Evolutionary conservation across 2,797 vertebrate genomes (phyloP).

Genomic region (Rousettus madagascariensis): DNA sequence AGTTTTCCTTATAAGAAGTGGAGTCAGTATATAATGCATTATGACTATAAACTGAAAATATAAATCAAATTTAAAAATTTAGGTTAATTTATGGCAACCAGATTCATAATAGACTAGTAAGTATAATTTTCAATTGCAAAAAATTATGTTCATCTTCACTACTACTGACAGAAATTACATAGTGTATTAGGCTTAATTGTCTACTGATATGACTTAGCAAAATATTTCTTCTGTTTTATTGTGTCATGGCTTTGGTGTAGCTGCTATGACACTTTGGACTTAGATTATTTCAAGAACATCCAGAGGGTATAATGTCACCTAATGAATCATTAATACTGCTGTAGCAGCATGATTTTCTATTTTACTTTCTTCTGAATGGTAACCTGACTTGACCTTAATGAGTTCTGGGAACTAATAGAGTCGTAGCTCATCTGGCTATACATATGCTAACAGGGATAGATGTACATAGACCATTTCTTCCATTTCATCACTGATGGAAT

Average conservation of each 20-base stretch:
- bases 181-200: not conserved
- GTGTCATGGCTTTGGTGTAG: slow-evolving; percentile 32
- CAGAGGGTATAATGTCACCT: slow-evolving; percentile 58
- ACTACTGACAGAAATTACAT: not conserved
- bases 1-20: not conserved
- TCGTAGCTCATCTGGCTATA: slow-evolving; percentile 38
- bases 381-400: slow-evolving; percentile 68
- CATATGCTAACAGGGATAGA: not conserved
- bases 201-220: not conserved
- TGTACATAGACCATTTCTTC: not conserved
- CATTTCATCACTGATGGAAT: not conserved
- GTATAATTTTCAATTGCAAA: not conserved
- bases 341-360: slow-evolving; percentile 56
- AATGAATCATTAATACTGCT: slow-evolving; percentile 70
- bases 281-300: slow-evolving; percentile 61
- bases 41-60: not conserved
- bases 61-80: not conserved
- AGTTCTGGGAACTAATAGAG: slow-evolving; percentile 53
- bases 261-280: slow-evolving; percentile 42
- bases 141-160: not conserved
- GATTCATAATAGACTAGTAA: not conserved
- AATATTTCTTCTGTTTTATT: slow-evolving; percentile 22
- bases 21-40: not conserved
- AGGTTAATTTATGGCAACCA: not conserved
- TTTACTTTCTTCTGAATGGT: slow-evolving; percentile 44